Evolutionary conservation across 2,797 vertebrate genomes (phyloP).

Genomic region (Apodemus agrarius): DNA sequence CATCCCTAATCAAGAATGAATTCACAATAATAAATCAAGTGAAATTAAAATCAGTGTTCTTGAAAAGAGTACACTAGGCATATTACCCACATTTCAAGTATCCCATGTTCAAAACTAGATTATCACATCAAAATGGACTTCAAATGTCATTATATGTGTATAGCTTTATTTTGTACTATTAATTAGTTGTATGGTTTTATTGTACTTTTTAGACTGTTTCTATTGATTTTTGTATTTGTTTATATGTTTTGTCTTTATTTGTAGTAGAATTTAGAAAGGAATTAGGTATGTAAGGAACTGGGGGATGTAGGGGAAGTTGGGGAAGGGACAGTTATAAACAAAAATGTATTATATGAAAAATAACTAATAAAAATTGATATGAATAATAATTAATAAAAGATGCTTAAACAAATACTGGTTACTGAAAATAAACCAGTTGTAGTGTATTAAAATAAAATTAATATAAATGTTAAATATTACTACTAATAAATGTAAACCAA

Average conservation of each 20-base stretch:
- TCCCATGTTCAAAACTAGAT: not conserved
- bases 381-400: not conserved
- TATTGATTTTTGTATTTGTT: not conserved
- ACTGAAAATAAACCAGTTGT: not conserved
- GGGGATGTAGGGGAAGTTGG: too few relatives aligned
- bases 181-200: not conserved
- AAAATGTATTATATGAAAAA: not conserved
- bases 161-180: not conserved
- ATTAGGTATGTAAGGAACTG: not conserved
- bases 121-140: not conserved
- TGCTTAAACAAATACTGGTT: not conserved
- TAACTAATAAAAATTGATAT: not conserved
- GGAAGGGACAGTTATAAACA: not conserved
- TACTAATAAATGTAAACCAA: not conserved
- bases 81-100: too few relatives aligned
- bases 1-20: too few relatives aligned
- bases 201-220: not conserved
- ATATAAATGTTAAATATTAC: not conserved
- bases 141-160: not conserved
- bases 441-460: not conserved
- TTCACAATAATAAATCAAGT: too few relatives aligned
- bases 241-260: not conserved
- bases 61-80: too few relatives aligned
- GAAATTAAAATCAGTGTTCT: too few relatives aligned
- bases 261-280: not conserved